Percentiles rank a stretch among this genome's conserved stretches.
Conservation (phyloP, 2,113 vertebrate species). For the Nycticebus coucang region DNA sequence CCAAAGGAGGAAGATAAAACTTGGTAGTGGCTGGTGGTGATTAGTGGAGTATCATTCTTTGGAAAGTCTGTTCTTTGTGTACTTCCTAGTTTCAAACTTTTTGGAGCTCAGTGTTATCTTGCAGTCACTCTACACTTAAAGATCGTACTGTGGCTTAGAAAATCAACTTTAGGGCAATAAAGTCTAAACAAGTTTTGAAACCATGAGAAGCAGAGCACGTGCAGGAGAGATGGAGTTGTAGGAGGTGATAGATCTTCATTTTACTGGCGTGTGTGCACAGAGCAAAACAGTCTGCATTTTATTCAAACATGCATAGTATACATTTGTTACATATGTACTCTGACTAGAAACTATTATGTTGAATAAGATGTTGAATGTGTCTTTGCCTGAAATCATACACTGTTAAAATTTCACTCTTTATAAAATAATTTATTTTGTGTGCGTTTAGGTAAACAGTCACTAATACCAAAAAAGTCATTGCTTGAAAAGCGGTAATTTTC, state of each 20-base stretch:
- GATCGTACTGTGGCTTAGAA: neutral
- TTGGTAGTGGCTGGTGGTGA: neutral
- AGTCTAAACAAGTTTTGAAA: neutral
- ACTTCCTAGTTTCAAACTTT: neutral
- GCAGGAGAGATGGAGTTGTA: neutral
- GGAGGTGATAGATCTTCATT: neutral
- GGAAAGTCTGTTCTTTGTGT: neutral
- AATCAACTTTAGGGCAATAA: neutral
- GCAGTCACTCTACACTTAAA: neutral
- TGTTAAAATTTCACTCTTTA: neutral
- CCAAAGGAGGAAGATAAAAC: conserved; percentile 2
- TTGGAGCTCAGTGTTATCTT: neutral
- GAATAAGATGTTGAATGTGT: neutral
- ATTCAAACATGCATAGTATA: neutral
- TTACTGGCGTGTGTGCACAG: neutral
- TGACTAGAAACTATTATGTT: neutral
- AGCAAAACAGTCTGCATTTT: neutral
- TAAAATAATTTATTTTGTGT: neutral
- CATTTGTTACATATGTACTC: neutral
- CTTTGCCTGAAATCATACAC: neutral
- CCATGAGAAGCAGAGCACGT: neutral
- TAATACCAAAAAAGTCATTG: neutral
- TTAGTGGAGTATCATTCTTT: neutral
- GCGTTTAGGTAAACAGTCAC: neutral
- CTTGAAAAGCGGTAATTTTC: neutral